A percentile compares a stretch with the other conserved stretches of the same genome.
phyloP scores from a whole-genome alignment of 2,888 invertebrate species.

The Andrena bicolor region DNA sequence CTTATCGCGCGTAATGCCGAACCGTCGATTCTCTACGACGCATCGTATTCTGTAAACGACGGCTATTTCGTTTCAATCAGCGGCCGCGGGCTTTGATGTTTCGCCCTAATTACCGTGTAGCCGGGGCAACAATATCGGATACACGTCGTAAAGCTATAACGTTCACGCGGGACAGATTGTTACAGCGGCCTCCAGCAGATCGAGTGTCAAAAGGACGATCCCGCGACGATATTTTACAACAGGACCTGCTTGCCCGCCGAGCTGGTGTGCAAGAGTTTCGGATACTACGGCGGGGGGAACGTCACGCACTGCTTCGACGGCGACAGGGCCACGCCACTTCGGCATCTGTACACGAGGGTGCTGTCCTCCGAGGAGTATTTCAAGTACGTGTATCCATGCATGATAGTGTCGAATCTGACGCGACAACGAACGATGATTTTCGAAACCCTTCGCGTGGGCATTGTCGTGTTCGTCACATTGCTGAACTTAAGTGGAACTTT shows the following conservation, averaged over 20 bases:
- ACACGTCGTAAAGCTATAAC: constrained; percentile 17
- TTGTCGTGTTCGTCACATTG: too few relatives aligned
- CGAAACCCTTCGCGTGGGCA: too few relatives aligned
- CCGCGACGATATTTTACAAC: constrained; percentile 86
- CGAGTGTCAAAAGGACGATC: constrained; percentile 85
- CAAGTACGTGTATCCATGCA: constrained; percentile 85
- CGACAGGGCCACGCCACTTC: constrained; percentile 84
- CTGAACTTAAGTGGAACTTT: too few relatives aligned
- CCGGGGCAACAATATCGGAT: constrained; percentile 49
- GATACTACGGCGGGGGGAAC: constrained; percentile 84
- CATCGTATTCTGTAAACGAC: constrained; percentile 39
- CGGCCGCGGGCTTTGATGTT: constrained; percentile 41
- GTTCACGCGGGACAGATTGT: constrained; percentile 86
- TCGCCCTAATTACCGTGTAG: constrained; percentile 52
- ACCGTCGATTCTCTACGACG: constrained; percentile 13
- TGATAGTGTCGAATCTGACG: too few relatives aligned
- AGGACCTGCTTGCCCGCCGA: constrained; percentile 86
- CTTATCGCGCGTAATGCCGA: constrained; percentile 32
- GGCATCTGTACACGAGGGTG: constrained; percentile 86
- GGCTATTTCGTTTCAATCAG: constrained; percentile 45
- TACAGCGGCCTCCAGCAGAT: constrained; percentile 88
- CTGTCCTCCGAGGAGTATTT: constrained; percentile 90
- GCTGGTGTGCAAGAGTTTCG: constrained; percentile 85
- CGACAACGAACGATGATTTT: too few relatives aligned
- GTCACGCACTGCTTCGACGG: constrained; percentile 85